Base-by-base conservation (phyloP, 2,888 invertebrate species). In the Neria commutata region DNA sequence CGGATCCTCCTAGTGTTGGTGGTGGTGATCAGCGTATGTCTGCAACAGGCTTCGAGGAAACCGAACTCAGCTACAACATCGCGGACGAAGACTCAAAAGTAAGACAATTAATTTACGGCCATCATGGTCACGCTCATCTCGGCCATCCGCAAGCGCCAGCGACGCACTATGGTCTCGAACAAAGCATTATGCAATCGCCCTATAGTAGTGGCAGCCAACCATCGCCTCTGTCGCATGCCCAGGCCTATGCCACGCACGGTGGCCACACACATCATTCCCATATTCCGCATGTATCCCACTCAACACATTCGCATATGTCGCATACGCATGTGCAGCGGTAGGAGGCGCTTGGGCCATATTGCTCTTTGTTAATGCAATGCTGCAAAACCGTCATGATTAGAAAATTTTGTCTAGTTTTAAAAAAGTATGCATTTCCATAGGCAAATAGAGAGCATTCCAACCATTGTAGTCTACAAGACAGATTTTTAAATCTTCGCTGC, bases 1-100 rank as follows among this genome's bases (percentile, higher is more conserved):
- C 97, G 47, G 97, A 97, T 83, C 95, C 94, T 63, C 91, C 89
- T 61, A 89, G 84, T 69, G 86, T 80, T 23, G 86, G 86, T 5
- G 88, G 88, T 69, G 90, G 90, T 66, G 96, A 97, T 85, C 97
- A 97, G 83, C 87, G 98, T 73, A 98, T 97, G 97, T 95, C 95
- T 62, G 97, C 97, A 65, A 96, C 96, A 58, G 98, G 98, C 74
- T 98, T 95, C 87, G 97, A 98, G 86, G 98, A 98, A 85, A 96
- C 97, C 67, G 98, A 98, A 86, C 89, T 98, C 77, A 95, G 95
- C 77, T 98, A 96, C 88, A 94, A 93, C 86, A 91, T 94, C 83
- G 91, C 91, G 84, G 94, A 94, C 85, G 94, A 94, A 87, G 91
- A 95, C 84, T 91, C 92, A 87, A 94, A 94, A 94, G 94, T 94